A percentile compares a stretch with the other conserved stretches of the same genome.
These are phyloP conservation scores for Tinea trinotella DNA, from an alignment of 2,888 invertebrate genomes.

Conservation along the genomic window DNA sequence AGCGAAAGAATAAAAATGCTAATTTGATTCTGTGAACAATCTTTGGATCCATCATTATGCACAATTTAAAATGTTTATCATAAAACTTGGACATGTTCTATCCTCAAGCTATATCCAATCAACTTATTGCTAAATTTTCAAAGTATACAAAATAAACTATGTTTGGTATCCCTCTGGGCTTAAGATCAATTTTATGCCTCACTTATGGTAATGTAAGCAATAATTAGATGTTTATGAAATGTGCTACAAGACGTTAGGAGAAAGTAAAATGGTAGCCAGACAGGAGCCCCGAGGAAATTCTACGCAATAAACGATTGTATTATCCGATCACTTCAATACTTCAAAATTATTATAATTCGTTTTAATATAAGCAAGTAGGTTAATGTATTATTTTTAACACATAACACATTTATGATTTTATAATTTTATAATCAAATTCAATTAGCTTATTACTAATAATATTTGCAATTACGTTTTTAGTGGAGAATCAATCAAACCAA, in stretches of 20 bases:
- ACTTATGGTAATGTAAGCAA: constrained; percentile 27
- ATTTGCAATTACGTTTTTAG: too few species aligned
- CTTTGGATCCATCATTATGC: background rate
- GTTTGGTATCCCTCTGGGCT: background rate
- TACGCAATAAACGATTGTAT: constrained; percentile 1
- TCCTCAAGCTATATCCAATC: background rate
- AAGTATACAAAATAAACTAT: background rate
- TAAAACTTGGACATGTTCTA: background rate
- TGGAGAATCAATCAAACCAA: too few species aligned
- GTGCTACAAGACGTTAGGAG: constrained; percentile 26
- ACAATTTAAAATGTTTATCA: background rate
- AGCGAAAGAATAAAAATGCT: background rate
- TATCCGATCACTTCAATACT: background rate
- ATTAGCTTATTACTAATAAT: too few species aligned
- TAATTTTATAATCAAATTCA: too few species aligned
- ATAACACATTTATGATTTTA: too few species aligned
- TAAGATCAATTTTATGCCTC: constrained; percentile 1
- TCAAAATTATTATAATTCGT: too few species aligned
- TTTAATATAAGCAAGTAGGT: too few species aligned
- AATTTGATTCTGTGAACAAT: background rate
- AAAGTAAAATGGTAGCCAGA: constrained; percentile 19
- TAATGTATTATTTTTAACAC: too few species aligned
- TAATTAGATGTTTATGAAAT: constrained; percentile 41
- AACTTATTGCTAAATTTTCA: constrained; percentile 1
- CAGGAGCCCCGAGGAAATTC: constrained; percentile 12